Conservation (phyloP, 2,888 invertebrate genomes). For the Matsumyia berberina region DNA sequence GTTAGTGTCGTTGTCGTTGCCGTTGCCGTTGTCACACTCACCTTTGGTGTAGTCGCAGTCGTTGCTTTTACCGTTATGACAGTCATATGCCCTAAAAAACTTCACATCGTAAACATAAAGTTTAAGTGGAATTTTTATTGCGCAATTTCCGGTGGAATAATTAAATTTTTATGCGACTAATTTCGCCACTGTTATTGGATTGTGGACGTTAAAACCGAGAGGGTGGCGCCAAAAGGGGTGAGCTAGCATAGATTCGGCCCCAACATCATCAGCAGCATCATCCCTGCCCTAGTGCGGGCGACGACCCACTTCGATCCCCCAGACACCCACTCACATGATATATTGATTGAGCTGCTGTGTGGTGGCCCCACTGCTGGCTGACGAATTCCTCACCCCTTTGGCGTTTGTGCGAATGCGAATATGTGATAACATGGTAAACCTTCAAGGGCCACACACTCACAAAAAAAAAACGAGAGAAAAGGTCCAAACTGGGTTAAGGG, state of each 20-base stretch:
- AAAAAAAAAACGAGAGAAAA: constrained; percentile 24
- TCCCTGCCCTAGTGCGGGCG: neutral
- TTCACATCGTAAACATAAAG: constrained; percentile 76
- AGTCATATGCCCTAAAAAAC: constrained; percentile 75
- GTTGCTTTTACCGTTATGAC: constrained; percentile 73
- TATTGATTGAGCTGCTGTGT: constrained; percentile 59
- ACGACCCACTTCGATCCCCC: constrained; percentile 5
- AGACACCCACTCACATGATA: constrained; percentile 48
- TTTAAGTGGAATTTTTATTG: constrained; percentile 76
- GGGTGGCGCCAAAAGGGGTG: constrained; percentile 46
- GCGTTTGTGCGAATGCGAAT: constrained; percentile 54
- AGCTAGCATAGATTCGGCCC: constrained; percentile 19
- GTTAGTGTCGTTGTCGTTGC: no score
- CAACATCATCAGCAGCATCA: constrained; percentile 36
- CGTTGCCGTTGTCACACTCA: constrained; percentile 10
- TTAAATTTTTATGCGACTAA: constrained; percentile 76
- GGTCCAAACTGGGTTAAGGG: constrained; percentile 69
- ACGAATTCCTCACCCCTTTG: constrained; percentile 31
- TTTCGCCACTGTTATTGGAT: constrained; percentile 73
- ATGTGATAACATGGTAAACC: constrained; percentile 61
- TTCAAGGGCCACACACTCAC: constrained; percentile 25
- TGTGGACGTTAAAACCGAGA: constrained; percentile 49
- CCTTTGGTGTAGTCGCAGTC: constrained; percentile 60
- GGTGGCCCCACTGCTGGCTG: constrained; percentile 3
- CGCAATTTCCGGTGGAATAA: constrained; percentile 76